Conservation (phyloP, 64 coral and sea anemone genomes). For the Montipora foliosa region DNA sequence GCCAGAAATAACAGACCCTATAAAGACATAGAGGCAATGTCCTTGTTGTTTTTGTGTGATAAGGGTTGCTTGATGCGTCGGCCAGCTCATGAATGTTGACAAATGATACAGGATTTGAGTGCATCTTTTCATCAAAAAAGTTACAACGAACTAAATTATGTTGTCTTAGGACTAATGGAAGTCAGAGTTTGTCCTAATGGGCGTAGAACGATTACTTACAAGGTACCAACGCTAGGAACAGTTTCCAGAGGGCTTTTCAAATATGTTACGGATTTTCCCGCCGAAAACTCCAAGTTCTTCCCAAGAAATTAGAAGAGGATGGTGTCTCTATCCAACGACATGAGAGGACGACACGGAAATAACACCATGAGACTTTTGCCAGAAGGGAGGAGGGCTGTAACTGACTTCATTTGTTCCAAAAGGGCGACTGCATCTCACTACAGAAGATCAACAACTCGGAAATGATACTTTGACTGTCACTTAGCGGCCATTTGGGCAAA, state of each 20-base stretch:
- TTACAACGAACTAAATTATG: constrained; percentile 4
- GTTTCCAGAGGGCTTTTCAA: neutral
- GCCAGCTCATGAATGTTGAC: neutral
- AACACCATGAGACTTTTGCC: neutral
- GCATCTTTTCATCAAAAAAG: neutral
- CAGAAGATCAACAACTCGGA: no score
- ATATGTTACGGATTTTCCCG: constrained; percentile 5
- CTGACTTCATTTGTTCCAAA: no score
- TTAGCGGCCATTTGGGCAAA: no score
- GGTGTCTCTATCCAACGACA: neutral
- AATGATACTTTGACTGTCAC: neutral
- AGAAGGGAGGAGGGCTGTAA: no score
- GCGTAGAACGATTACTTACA: neutral
- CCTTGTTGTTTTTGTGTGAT: neutral
- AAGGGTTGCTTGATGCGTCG: neutral
- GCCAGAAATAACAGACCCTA: neutral
- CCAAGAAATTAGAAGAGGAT: neutral
- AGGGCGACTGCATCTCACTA: no score
- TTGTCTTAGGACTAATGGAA: neutral
- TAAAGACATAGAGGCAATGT: neutral
- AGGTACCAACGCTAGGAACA: neutral
- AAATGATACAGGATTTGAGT: neutral
- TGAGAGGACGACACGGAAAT: neutral
- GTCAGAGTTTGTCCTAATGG: constrained; percentile 7
- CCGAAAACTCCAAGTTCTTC: neutral